A percentile compares a stretch with the other conserved stretches of the same genome.
Conservation (phyloP, 35 echinoderm and acorn worm species). For the Lytechinus variegatus region DNA sequence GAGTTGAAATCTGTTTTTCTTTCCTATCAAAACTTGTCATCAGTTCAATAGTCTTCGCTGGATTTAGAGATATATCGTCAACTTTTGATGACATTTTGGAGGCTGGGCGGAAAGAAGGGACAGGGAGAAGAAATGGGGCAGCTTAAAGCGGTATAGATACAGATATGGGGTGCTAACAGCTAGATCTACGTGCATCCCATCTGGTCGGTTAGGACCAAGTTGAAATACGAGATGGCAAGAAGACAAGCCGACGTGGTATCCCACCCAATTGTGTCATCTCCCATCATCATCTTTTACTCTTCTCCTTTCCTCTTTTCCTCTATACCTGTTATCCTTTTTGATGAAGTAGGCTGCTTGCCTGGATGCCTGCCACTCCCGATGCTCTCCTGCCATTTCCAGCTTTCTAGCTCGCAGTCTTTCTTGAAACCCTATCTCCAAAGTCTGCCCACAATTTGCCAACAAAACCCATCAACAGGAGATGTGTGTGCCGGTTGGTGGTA, state of each 20-base stretch:
- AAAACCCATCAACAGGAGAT: constrained; percentile 34
- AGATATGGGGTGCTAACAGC: constrained; percentile 41
- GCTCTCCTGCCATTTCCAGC: constrained; percentile 22
- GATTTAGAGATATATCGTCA: constrained; percentile 45
- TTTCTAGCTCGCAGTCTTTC: constrained; percentile 34
- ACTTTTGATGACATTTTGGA: constrained; percentile 30
- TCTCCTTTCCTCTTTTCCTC: constrained; percentile 7
- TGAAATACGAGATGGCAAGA: constrained; percentile 38
- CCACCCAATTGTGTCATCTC: constrained; percentile 40
- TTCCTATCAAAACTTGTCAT: constrained; percentile 42
- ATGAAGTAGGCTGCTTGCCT: constrained; percentile 8
- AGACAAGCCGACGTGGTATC: constrained; percentile 25
- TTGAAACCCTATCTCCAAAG: constrained; percentile 35
- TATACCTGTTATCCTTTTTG: background rate
- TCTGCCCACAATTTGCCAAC: constrained; percentile 46
- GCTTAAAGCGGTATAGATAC: constrained; percentile 17
- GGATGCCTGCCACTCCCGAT: constrained; percentile 30
- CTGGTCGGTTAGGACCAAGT: background rate
- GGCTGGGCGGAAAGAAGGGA: background rate
- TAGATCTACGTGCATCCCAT: constrained; percentile 24
- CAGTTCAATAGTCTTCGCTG: constrained; percentile 23
- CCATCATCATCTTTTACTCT: constrained; percentile 19
- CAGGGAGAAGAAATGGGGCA: constrained; percentile 16
- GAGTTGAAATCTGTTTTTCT: background rate
- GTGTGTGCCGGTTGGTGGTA: constrained; percentile 28